phyloP scores from a whole-genome alignment of 2,888 invertebrate species.

The Tyria jacobaeae region DNA sequence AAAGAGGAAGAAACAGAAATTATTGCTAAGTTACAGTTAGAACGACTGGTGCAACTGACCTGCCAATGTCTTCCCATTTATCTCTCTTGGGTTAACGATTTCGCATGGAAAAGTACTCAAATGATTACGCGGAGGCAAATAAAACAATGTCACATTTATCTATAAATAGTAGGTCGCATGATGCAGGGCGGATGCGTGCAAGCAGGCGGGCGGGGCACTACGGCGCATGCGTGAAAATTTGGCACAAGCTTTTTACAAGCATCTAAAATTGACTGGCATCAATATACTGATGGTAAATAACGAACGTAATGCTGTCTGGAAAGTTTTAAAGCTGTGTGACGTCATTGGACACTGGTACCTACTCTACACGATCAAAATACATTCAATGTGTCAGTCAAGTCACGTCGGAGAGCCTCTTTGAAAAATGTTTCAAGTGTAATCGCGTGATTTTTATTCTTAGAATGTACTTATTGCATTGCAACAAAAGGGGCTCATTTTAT shows the following conservation, averaged over 20 bases:
- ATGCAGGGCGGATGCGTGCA: constrained; percentile 61
- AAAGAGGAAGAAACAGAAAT: too few species aligned
- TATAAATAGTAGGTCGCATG: constrained; percentile 72
- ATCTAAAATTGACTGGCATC: constrained; percentile 71
- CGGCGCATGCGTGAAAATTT: constrained; percentile 65
- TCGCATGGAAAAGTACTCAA: constrained; percentile 81
- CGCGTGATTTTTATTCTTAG: neutral
- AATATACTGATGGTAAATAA: constrained; percentile 55
- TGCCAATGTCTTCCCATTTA: constrained; percentile 58
- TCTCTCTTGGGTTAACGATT: constrained; percentile 76
- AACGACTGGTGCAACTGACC: neutral
- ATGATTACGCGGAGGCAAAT: constrained; percentile 67
- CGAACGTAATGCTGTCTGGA: constrained; percentile 39
- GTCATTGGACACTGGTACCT: neutral
- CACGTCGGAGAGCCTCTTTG: too few species aligned
- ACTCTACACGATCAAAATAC: neutral
- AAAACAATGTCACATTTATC: constrained; percentile 79
- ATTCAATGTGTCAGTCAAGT: too few species aligned
- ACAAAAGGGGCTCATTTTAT: too few species aligned
- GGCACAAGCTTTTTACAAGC: constrained; percentile 69
- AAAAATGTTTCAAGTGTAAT: too few species aligned
- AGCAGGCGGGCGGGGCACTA: constrained; percentile 47
- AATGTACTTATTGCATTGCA: too few species aligned
- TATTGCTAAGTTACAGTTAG: neutral
- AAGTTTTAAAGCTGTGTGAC: neutral